A percentile compares a stretch with the other conserved stretches of the same genome.
phyloP scores from a whole-genome alignment of 2,888 invertebrate species.

The Orchesella flavescens region DNA sequence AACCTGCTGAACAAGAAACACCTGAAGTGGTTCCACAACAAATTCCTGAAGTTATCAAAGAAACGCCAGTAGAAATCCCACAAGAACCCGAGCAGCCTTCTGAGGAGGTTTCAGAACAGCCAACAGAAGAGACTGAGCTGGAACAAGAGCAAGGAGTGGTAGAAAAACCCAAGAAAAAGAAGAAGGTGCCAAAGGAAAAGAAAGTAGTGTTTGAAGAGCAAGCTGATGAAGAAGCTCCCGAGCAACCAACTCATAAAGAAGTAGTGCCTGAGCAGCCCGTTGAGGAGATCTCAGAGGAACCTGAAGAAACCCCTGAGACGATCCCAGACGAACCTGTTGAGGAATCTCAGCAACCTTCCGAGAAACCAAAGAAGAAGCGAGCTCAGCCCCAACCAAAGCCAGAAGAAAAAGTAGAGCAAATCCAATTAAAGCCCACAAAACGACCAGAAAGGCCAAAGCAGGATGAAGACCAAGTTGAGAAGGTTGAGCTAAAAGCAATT shows the following conservation, averaged over 20 bases:
- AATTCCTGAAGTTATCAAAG: too few species aligned
- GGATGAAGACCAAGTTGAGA: slow-evolving; percentile 13
- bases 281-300: not conserved
- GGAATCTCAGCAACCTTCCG: too few species aligned
- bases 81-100: too few species aligned
- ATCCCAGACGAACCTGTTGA: not conserved
- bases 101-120: too few species aligned
- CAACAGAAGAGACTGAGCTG: not conserved
- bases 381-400: not conserved
- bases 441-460: slow-evolving; percentile 11
- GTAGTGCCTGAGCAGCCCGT: too few species aligned
- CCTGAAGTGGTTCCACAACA: too few species aligned
- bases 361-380: not conserved
- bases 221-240: too few species aligned
- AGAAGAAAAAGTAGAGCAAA: slow-evolving; percentile 3
- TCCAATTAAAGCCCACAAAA: slow-evolving; percentile 38
- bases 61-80: too few species aligned
- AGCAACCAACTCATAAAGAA: too few species aligned
- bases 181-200: not conserved
- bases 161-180: slow-evolving; percentile 1
- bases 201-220: too few species aligned
- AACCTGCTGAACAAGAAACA: too few species aligned
- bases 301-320: not conserved
- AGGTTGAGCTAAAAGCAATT: slow-evolving; percentile 50
- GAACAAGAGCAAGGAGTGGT: not conserved